Base-by-base conservation (phyloP, 2,113 vertebrate species). In the Chitala chitala region DNA sequence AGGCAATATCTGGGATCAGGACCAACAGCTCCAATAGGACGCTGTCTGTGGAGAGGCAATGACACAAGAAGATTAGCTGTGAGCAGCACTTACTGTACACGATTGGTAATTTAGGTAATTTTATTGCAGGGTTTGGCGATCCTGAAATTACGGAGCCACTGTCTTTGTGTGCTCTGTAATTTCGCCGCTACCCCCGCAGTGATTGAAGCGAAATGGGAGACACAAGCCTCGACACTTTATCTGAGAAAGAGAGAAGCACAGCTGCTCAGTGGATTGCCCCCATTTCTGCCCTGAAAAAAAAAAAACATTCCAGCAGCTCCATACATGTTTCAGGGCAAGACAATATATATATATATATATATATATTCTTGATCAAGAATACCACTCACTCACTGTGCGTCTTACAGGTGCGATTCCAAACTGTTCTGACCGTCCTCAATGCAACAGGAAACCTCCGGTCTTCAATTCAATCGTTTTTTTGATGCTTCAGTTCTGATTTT, bases 31-130 rank as follows among this genome's bases (percentile, higher is more conserved):
- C 79, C 63, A 61, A 73, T 48, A 55, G 72, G 38, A 78, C 44
- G 44, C 69, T 70, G 46, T 59, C 65, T 54, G 64, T 73, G 66
- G 75, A 85, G 78, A 84, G 76, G 72, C 79, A 77, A 68, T 80
- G 77, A 87, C 83, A 81, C 84, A 72, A 78, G 85, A 81, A 84
- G 83, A 85, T 87, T 86, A 89, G 82, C 85, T 78, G 84, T 81
- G 90, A 86, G 88, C 83, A 83, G 81, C 87, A 87, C 81, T 89
- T 86, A 84, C 75, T 80, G 54, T 85, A 80, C 83, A 75, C 83
- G 70, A 82, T 81, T 63, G 84, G 89, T 91, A 88, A 91, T 92
- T 91, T 89, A 84, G 86, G 88, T 89, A 86, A 92, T 90, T 91
- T 86, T 85, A 84, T 85, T 90, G 90, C 87, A 85, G 89, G 89